These are phyloP conservation scores for Archips crataeganus DNA, from an alignment of 2,888 invertebrate species.

Conservation along the genomic window DNA sequence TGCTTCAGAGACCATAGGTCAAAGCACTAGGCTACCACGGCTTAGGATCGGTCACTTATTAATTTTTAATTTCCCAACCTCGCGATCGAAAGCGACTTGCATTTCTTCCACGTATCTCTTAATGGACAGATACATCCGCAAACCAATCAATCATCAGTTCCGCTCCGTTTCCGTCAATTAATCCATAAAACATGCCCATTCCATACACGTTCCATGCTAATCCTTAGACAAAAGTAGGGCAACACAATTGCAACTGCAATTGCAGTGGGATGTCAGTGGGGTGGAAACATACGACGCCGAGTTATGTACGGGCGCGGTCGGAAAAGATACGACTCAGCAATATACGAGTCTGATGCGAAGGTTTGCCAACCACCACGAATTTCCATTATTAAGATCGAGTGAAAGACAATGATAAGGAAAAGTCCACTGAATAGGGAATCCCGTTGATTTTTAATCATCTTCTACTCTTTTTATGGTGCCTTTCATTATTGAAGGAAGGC, in stretches of 20 bases:
- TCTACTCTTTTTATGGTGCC: no score
- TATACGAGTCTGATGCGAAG: no score
- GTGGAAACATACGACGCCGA: conserved; percentile 3
- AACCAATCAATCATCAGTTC: conserved; percentile 13
- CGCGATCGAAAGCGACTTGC: neutral
- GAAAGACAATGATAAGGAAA: no score
- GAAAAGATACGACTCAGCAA: no score
- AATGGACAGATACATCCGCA: neutral
- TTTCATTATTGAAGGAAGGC: no score
- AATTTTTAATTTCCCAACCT: neutral
- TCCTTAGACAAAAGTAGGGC: conserved; percentile 18
- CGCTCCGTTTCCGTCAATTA: conserved; percentile 22
- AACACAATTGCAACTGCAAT: conserved; percentile 22
- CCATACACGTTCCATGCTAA: neutral
- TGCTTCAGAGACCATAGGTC: no score
- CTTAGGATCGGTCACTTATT: neutral
- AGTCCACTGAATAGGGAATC: no score
- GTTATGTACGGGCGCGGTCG: neutral
- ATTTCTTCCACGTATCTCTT: neutral
- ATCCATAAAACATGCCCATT: conserved; percentile 18
- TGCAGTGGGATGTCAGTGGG: conserved; percentile 15
- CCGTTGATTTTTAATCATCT: no score
- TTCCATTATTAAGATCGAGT: no score
- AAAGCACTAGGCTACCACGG: no score
- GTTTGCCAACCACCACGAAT: no score